Base-by-base conservation (phyloP, 64 coral and sea anemone species). In the Dendrophyllia cribrosa region DNA sequence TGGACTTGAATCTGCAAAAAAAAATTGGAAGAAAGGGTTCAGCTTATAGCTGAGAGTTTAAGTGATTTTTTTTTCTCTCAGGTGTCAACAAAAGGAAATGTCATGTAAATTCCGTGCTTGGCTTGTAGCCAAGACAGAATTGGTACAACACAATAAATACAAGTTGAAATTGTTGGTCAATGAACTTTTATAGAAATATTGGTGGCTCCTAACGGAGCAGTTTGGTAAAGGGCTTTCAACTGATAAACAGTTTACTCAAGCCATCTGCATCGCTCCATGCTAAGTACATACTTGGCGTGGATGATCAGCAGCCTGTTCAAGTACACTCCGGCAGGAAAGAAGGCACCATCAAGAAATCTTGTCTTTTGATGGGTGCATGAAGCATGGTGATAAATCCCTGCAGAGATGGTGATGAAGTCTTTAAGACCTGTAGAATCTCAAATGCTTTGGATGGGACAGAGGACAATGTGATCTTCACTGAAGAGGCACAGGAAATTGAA, bases 111-210 rank as follows among this genome's bases (percentile, higher is more conserved):
- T 66, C 34, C 44, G 80, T 46, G 80, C n/a, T 87, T 6, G 85
- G 66, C 85, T 87, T 87, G 51, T 74, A 87, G 85, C 85, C 85
- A 68, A 87, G 80, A 47, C 34, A 84, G 34, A 43, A 84, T n/a
- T n/a, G n/a, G n/a, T n/a, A n/a, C n/a, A n/a, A n/a, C n/a, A n/a
- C n/a, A n/a, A n/a, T n/a, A n/a, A n/a, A n/a, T n/a, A n/a, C n/a
- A n/a, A n/a, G n/a, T n/a, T n/a, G n/a, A n/a, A n/a, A n/a, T n/a
- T n/a, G n/a, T n/a, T n/a, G n/a, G n/a, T n/a, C n/a, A n/a, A n/a
- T n/a, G n/a, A n/a, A n/a, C n/a, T n/a, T n/a, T 65, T 13, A 63
- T n/a, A n/a, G n/a, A n/a, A n/a, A n/a, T n/a, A n/a, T n/a, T n/a
- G n/a, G n/a, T n/a, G n/a, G n/a, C n/a, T n/a, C n/a, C n/a, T n/a